phyloP scores from a whole-genome alignment of 1,140 invertebrate genomes.

The Ptiloglossa arizonensis region DNA sequence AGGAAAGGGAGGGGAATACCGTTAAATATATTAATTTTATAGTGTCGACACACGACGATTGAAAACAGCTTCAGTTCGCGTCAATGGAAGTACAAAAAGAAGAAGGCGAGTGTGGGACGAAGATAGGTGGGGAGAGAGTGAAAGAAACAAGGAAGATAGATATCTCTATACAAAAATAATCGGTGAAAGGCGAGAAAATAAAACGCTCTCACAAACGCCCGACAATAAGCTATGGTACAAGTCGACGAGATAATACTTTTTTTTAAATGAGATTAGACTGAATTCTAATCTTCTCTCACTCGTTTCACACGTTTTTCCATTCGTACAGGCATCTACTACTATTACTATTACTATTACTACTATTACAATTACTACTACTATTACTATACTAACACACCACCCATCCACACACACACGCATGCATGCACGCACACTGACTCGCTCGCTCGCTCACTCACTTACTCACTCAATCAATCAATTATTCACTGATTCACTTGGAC shows the following conservation, averaged over 20 bases:
- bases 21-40: conserved; percentile 79
- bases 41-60: conserved; percentile 50
- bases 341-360: too few species aligned
- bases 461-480: too few species aligned
- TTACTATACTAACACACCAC: too few species aligned
- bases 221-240: conserved; percentile 76
- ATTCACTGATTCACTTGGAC: background rate
- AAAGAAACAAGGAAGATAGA: conserved; percentile 42
- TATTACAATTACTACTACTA: too few species aligned
- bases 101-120: background rate
- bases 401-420: too few species aligned
- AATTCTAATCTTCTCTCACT: conserved; percentile 61
- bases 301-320: background rate
- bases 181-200: conserved; percentile 61
- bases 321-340: background rate
- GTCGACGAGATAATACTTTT: conserved; percentile 79
- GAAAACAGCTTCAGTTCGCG: conserved; percentile 48
- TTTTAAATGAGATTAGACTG: conserved; percentile 70
- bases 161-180: conserved; percentile 75
- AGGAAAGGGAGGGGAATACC: conserved; percentile 39
- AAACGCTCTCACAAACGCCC: conserved; percentile 62
- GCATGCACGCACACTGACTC: too few species aligned
- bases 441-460: too few species aligned
- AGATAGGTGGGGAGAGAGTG: background rate
- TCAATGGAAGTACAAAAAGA: conserved; percentile 58